Evolutionary conservation across 2,888 invertebrate genomes (phyloP).

Genomic region (Heliconius cydno): DNA sequence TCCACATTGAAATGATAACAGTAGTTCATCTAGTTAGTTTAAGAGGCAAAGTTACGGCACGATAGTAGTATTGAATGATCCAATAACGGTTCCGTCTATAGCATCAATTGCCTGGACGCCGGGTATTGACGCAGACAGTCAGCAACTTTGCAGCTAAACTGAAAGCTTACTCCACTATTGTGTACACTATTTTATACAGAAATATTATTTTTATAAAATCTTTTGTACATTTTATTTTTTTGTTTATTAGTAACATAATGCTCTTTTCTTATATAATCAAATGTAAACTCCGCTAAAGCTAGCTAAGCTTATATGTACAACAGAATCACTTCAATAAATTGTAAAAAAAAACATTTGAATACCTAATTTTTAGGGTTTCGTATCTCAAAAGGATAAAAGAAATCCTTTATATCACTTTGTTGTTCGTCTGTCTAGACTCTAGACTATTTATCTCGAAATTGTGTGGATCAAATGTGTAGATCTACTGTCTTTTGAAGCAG

Average conservation of each 20-base stretch:
- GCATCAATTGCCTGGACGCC: slow-evolving; percentile 29
- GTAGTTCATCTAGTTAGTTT: background rate
- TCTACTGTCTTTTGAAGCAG: too few relatives aligned
- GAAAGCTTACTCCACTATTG: slow-evolving; percentile 20
- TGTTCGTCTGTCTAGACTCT: too few relatives aligned
- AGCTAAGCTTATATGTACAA: too few relatives aligned
- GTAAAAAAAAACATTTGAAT: too few relatives aligned
- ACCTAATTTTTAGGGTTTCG: too few relatives aligned
- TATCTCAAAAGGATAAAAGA: too few relatives aligned
- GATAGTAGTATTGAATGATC: slow-evolving; percentile 8
- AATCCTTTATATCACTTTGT: too few relatives aligned
- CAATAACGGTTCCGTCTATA: slow-evolving; percentile 17
- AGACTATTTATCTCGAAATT: too few relatives aligned
- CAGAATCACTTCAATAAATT: too few relatives aligned
- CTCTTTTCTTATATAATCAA: background rate
- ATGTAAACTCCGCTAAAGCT: background rate
- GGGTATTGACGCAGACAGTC: slow-evolving; percentile 28
- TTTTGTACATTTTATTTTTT: background rate
- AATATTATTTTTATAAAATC: background rate
- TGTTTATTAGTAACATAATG: too few relatives aligned
- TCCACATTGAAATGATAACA: background rate
- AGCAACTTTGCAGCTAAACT: slow-evolving; percentile 20
- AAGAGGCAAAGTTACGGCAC: slow-evolving; percentile 10
- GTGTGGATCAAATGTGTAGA: too few relatives aligned
- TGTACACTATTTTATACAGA: background rate